A percentile compares a stretch with the other conserved stretches of the same genome.
phyloP scores from a whole-genome alignment of 2,797 vertebrate species.

The Lutjanus argentimaculatus region DNA sequence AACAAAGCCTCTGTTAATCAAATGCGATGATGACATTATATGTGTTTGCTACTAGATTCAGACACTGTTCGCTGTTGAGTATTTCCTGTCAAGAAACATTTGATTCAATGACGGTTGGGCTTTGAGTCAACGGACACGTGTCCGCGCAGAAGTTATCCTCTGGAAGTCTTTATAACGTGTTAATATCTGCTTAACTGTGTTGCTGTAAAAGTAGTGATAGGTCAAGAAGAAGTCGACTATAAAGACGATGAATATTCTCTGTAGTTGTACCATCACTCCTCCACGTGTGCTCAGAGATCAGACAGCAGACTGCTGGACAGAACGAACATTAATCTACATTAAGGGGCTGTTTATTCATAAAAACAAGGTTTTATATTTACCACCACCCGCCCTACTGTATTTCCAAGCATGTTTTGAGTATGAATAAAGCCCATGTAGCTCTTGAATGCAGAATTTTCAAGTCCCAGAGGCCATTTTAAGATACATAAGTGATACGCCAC shows the following conservation, averaged over 20 bases:
- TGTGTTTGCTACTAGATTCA: conserved; percentile 79
- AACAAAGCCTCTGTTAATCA: conserved; percentile 65
- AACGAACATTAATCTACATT: not conserved
- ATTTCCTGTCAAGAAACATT: conserved; percentile 57
- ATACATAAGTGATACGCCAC: not conserved
- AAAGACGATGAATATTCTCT: conserved; percentile 73
- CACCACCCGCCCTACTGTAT: conserved; percentile 14
- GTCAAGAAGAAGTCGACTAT: conserved; percentile 62
- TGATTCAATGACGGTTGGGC: conserved; percentile 23
- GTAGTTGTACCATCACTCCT: conserved; percentile 66
- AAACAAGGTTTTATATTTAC: conserved; percentile 29
- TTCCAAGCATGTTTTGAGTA: conserved; percentile 58
- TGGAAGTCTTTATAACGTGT: conserved; percentile 69
- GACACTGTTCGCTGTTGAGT: conserved; percentile 57
- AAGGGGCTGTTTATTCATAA: conserved; percentile 41
- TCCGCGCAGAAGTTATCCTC: conserved; percentile 38
- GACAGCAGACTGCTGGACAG: conserved; percentile 20
- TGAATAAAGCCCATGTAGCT: conserved; percentile 46
- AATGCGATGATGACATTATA: conserved; percentile 55
- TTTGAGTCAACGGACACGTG: conserved; percentile 13
- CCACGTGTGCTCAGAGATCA: conserved; percentile 37
- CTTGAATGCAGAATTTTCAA: conserved; percentile 38
- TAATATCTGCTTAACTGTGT: conserved; percentile 80
- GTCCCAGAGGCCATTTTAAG: conserved; percentile 16
- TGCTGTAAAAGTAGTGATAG: conserved; percentile 80